Base-by-base conservation (phyloP, 2,888 invertebrate genomes). In the Apotomis capreana region DNA sequence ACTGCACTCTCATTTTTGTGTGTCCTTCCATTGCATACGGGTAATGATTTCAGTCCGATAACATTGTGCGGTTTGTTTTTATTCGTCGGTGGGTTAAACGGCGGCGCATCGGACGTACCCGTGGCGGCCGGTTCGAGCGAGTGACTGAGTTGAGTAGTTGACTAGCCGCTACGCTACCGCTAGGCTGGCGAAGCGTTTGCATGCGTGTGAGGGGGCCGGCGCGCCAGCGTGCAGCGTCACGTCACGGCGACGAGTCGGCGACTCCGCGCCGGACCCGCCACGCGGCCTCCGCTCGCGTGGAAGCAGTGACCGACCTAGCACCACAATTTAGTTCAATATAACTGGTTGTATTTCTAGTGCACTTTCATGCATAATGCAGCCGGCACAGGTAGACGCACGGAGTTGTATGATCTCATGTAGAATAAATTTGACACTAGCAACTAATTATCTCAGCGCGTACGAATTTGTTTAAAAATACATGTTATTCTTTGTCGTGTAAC, bases 331-430 rank as follows among this genome's bases (percentile, higher is more conserved):
- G 81, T 81, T 84, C 81, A 81, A 83, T 80, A 76, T 73, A 79
- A 82, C 83, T 78, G 78, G 81, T 81, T 80, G 78, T 77, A 79
- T 75, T 78, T 83, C 79, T 79, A 80, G 80, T 78, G 78, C 81
- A 80, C 80, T 81, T 83, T 83, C 82, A 78, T 80, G 74, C 63
- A 70, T 76, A 70, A 73, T 71, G 70, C 58, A 65, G 55, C 15
- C 44, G 44, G 44, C 26, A 46, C 65, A 65, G 65, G 55, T 65
- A 65, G 55, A 65, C 57, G 57, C 65, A 15, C 55, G n/a, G 46
- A 26, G 46, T 46, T 65, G 65, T 46, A 46, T 57, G 55, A n/a
- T 65, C 65, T 57, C 55, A 46, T 64, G 54, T 64, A 55, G 26
- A 55, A 26, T 55, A 26, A n/a, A 36, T 55, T 12, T 26, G 12